Conservation (phyloP, 2,797 vertebrate genomes). For the Gallinago stenura region DNA sequence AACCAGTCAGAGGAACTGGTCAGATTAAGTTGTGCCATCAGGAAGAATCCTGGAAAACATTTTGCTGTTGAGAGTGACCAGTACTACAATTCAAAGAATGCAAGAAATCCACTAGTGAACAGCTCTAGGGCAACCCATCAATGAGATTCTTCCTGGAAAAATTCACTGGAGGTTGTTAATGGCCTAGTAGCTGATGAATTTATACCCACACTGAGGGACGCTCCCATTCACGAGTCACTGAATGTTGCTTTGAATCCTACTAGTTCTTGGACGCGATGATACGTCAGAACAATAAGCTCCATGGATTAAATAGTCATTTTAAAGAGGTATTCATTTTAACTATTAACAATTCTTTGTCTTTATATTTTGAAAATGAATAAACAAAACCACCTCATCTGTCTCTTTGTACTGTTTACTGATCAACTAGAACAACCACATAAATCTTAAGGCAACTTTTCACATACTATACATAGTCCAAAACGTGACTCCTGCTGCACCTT, state of each 20-base stretch:
- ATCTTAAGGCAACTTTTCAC: neutral
- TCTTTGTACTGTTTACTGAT: neutral
- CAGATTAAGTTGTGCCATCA: neutral
- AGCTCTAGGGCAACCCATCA: neutral
- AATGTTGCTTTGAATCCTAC: neutral
- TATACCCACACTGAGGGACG: neutral
- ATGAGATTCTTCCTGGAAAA: neutral
- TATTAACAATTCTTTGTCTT: neutral
- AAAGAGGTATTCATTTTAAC: neutral
- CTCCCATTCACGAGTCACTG: neutral
- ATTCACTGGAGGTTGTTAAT: neutral
- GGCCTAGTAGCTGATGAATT: neutral
- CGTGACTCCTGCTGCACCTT: neutral
- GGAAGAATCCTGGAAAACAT: neutral
- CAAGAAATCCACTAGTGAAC: neutral
- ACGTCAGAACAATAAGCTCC: neutral
- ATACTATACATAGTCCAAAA: neutral
- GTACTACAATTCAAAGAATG: neutral
- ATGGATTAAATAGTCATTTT: neutral
- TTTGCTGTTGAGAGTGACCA: neutral
- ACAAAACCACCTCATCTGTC: neutral
- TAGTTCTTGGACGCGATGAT: neutral
- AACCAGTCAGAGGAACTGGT: neutral
- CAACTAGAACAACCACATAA: neutral
- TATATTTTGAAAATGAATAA: neutral